Base-by-base conservation (phyloP, 2,797 vertebrate species). In the Parauchenoglanis punctatus region DNA sequence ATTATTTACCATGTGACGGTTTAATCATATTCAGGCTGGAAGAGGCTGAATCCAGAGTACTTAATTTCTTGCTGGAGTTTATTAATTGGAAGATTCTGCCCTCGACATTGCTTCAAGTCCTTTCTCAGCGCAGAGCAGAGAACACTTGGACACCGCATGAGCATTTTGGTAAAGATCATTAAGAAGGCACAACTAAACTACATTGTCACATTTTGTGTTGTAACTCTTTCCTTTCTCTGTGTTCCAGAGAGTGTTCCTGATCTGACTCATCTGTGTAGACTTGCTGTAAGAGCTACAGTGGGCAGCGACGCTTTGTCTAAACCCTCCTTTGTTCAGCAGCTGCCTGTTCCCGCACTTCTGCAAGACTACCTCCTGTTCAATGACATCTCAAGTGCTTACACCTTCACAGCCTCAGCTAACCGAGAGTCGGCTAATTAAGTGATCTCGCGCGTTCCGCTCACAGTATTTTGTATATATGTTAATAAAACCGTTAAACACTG, bases 51-150 rank as follows among this genome's bases (percentile, higher is more conserved):
- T 72, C 92, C 12, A 89, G 87, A 2, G 93, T 91, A 80, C 58
- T 96, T 87, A 94, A 95, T 91, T 94, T 94, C 91, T 91, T 96
- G 85, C 93, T 96, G 7, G 92, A 94, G 91, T 95, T 95, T 89
- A 89, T 95, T 46, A 94, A 96, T 92, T 95, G 95, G 94, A 94
- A 94, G 0, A 91, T 89, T 83, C 87, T 96, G 72, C 52, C 92
- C 12, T 56, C 52, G 0, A 20, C 70, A 67, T 56, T 94, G 56
- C 94, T 91, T 92, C 85, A 40, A 1, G 88, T 94, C 77, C 93
- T 96, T 90, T 88, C 91, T 85, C 91, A 35, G 61, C 93, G 95
- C 68, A 91, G 68, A 44, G 81, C 86, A 1, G 88, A 89, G 40
- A 89, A 87, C 56, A 94, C 90, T 49, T 96, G 95, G 95, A 88